Percentiles rank a stretch among this genome's conserved stretches.
phyloP scores from a whole-genome alignment of 1,140 invertebrate species.

The Chrysopa pallens region DNA sequence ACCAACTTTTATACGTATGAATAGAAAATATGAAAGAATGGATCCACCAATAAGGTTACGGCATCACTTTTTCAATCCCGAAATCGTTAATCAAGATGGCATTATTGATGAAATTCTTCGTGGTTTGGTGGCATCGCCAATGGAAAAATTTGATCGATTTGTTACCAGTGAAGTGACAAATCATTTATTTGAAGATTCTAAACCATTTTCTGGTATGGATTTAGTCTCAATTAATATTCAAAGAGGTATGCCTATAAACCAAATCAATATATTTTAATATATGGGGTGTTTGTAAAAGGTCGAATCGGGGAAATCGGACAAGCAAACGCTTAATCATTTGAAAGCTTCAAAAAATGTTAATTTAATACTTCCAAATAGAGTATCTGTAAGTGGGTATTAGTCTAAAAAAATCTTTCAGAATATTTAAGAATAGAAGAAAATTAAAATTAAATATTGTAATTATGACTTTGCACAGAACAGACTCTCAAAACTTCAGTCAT shows the following conservation, averaged over 20 bases:
- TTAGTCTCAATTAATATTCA: conserved; percentile 29
- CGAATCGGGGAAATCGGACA: no score
- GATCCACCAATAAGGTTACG: conserved; percentile 27
- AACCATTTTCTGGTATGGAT: conserved; percentile 29
- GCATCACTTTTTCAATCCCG: conserved; percentile 44
- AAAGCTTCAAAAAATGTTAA: no score
- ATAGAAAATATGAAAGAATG: conserved; percentile 22
- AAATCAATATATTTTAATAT: no score
- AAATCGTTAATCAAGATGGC: conserved; percentile 14
- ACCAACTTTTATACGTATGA: conserved; percentile 35
- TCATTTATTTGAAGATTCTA: conserved; percentile 37
- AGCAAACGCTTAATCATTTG: no score
- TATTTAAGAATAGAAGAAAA: no score
- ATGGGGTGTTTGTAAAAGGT: no score
- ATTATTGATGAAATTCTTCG: conserved; percentile 35
- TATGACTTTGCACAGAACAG: no score
- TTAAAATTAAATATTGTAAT: no score
- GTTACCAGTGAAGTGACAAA: conserved; percentile 37
- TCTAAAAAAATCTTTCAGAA: no score
- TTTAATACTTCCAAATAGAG: no score
- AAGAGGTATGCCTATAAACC: conserved; percentile 17
- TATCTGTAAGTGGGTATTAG: no score
- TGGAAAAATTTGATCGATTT: conserved; percentile 37
- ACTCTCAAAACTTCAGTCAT: no score
- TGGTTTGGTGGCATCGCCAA: conserved; percentile 33